Evolutionary conservation across 1,140 invertebrate genomes (phyloP), one percentile per base, ranked within the genome.

Genomic region (Drosophila prosaltans): DNA sequence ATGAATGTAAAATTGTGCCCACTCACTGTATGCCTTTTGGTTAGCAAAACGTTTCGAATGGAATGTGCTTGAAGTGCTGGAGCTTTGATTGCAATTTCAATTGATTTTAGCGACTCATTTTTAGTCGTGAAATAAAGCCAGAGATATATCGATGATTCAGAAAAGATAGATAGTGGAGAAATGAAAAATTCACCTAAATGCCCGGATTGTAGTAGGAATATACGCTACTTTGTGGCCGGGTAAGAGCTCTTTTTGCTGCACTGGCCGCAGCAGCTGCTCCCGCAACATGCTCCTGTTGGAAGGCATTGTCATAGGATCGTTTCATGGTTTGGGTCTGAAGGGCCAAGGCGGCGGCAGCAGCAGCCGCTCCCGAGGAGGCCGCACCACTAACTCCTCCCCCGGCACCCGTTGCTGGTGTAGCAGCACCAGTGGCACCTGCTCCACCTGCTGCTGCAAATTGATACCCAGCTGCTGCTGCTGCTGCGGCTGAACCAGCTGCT

Each of bases 291-390:
- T 92, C 91, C 63, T 88, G 91, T 58, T 92, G 92, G 28, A 92
- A 92, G 9, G 92, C 92, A 58, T 90, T 91, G 54, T 92, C 92
- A 61, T 92, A 92, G 2, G 84, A 91, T 0, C 92, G 80, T 63
- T 92, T 92, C 78, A 92, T 92, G 7, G 86, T 88, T 67, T 83
- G 81, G 21, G 66, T 60, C 73, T 80, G 80, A 16, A 88, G 55
- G 0, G 66, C 80, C 30, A 71, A 30, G 10, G 81, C 64, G 4
- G 72, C 54, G 5, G 24, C 36, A 8, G 81, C 64, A 5, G 72
- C 54, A 8, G 24, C 36, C 6, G 69, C 30, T 2, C 61, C 58
- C 2, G 75, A n/a, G 1, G 69, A 3, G 0, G 65, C 63, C 72
- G 90, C 81, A 77, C 89, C 59, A 5, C 69, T 24, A 72, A 90